Conservation (phyloP, 2,888 invertebrate species). For the Nesidiocoris tenuis region DNA sequence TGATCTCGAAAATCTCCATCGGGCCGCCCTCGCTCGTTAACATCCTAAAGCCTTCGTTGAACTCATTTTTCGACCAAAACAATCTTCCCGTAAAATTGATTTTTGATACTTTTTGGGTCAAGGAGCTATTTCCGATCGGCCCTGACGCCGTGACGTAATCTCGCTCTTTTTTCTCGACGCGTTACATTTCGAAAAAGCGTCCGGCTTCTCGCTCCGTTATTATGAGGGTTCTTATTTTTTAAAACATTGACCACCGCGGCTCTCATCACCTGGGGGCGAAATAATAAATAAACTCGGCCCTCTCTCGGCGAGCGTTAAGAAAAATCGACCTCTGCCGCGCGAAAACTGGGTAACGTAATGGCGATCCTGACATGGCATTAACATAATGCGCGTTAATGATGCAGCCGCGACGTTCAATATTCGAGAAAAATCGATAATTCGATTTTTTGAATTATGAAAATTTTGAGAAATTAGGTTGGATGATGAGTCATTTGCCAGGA, state of each 20-base stretch:
- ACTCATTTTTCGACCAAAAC: neutral
- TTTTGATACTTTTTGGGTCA: neutral
- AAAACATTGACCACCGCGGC: neutral
- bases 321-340: neutral
- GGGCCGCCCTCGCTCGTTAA: neutral
- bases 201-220: neutral
- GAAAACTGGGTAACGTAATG: neutral
- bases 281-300: neutral
- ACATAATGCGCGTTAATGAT: neutral
- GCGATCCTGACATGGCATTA: neutral
- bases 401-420: too few relatives aligned
- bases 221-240: neutral
- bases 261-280: neutral
- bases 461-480: too few relatives aligned
- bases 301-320: neutral
- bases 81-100: neutral
- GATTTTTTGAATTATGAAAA: too few relatives aligned
- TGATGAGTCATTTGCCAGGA: too few relatives aligned
- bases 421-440: too few relatives aligned
- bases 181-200: neutral
- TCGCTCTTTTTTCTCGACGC: neutral
- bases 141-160: neutral
- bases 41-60: neutral
- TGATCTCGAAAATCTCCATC: neutral
- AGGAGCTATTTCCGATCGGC: neutral